These are phyloP conservation scores for Apteryx mantelli DNA, from an alignment of 2,113 vertebrate species.

Conservation along the genomic window DNA sequence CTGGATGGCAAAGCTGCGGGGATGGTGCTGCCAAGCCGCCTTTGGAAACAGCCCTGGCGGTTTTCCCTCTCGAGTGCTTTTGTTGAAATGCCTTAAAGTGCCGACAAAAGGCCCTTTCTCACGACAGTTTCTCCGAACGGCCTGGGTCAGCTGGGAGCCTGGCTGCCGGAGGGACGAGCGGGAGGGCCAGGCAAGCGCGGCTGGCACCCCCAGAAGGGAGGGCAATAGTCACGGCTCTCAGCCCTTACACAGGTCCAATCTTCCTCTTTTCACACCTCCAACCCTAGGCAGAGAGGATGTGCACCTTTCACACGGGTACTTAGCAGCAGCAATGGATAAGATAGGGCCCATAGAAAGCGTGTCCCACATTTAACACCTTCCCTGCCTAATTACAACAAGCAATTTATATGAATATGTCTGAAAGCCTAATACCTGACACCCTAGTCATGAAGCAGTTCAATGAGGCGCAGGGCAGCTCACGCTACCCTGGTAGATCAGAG, in stretches of 20 bases:
- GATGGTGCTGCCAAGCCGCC: constrained; percentile 33
- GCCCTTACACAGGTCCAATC: background rate
- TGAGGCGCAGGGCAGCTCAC: rapidly evolving
- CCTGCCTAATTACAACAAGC: background rate
- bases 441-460: background rate
- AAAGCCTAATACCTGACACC: background rate
- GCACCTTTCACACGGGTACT: background rate
- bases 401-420: background rate
- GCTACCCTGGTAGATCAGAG: background rate
- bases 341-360: background rate
- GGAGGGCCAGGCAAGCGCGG: background rate
- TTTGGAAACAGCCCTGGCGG: constrained; percentile 5
- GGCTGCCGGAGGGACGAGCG: background rate
- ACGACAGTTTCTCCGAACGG: background rate
- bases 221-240: background rate
- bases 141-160: background rate
- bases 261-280: background rate
- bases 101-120: background rate
- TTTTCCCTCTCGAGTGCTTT: constrained; percentile 54
- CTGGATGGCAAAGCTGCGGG: background rate
- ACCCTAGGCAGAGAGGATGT: background rate
- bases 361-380: background rate
- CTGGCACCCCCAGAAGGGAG: no score
- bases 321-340: background rate
- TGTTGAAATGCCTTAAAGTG: background rate